Evolutionary conservation across 2,113 vertebrate species (phyloP).

Genomic region (Prolemur simus): DNA sequence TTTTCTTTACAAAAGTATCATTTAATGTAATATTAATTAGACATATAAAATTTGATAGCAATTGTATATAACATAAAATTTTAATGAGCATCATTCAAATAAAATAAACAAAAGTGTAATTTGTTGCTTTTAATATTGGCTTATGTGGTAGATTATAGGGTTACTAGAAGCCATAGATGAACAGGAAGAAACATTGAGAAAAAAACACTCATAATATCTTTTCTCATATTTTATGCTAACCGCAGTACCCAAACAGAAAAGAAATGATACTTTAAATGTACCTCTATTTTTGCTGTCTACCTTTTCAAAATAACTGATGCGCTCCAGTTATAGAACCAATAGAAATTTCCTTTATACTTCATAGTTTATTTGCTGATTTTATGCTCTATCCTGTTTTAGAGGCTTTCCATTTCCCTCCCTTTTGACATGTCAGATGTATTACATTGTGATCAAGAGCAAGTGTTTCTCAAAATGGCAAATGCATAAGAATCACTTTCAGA

Average conservation of each 20-base stretch:
- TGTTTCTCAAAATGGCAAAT: background rate
- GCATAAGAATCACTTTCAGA: background rate
- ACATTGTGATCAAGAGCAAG: background rate
- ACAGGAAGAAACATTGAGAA: background rate
- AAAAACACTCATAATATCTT: background rate
- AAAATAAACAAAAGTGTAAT: conserved; percentile 42
- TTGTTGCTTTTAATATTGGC: conserved; percentile 44
- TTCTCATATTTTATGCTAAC: background rate
- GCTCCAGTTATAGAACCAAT: background rate
- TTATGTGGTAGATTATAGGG: background rate
- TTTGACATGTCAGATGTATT: background rate
- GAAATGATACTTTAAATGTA: background rate
- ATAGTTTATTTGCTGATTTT: background rate
- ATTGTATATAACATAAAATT: background rate
- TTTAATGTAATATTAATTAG: conserved; percentile 40
- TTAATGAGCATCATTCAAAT: conserved; percentile 36
- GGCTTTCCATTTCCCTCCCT: background rate
- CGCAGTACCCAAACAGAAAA: background rate
- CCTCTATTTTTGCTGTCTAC: background rate
- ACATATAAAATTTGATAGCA: conserved; percentile 30
- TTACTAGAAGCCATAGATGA: background rate
- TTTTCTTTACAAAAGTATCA: background rate
- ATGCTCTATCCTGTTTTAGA: background rate
- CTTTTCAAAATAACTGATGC: background rate
- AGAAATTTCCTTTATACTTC: background rate